Evolutionary conservation across 92 coral and sea anemone species (phyloP).

Genomic region (Parazoanthus atlanticus): DNA sequence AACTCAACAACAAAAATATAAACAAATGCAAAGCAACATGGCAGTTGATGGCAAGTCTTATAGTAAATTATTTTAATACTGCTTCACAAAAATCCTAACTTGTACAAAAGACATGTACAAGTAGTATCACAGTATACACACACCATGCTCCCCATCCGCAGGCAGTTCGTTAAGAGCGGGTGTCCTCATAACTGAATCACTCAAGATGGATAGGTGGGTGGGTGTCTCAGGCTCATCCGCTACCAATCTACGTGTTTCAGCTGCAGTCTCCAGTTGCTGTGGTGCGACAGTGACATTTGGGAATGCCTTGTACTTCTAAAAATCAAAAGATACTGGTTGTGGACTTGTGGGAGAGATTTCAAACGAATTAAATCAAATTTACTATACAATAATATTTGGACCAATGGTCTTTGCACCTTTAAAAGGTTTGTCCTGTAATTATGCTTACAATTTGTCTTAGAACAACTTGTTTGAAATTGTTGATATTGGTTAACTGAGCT

Average conservation of each 20-base stretch:
- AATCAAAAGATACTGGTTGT: background rate
- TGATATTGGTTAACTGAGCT: too few relatives aligned
- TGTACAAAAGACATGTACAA: background rate
- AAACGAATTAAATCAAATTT: background rate
- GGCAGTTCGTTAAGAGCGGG: slow-evolving; percentile 91
- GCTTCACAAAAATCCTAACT: too few relatives aligned
- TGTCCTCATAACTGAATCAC: slow-evolving; percentile 94
- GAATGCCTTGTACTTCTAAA: slow-evolving; percentile 88
- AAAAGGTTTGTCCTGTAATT: too few relatives aligned
- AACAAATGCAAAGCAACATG: too few relatives aligned
- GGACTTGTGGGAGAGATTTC: too few relatives aligned
- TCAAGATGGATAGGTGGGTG: slow-evolving; percentile 81
- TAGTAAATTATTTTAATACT: too few relatives aligned
- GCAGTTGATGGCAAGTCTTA: too few relatives aligned
- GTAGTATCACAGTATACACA: background rate
- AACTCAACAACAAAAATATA: too few relatives aligned
- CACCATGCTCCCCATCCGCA: slow-evolving; percentile 59
- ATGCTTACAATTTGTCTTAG: too few relatives aligned
- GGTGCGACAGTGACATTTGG: slow-evolving; percentile 95
- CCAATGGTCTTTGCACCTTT: too few relatives aligned
- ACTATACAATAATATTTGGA: background rate
- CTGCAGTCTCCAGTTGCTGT: slow-evolving; percentile 6
- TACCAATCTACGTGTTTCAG: slow-evolving; percentile 50
- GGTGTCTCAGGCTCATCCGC: slow-evolving; percentile 80
- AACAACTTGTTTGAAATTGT: too few relatives aligned